Base-by-base conservation (phyloP, 2,797 vertebrate species). In the Tenualosa thibaudeaui region DNA sequence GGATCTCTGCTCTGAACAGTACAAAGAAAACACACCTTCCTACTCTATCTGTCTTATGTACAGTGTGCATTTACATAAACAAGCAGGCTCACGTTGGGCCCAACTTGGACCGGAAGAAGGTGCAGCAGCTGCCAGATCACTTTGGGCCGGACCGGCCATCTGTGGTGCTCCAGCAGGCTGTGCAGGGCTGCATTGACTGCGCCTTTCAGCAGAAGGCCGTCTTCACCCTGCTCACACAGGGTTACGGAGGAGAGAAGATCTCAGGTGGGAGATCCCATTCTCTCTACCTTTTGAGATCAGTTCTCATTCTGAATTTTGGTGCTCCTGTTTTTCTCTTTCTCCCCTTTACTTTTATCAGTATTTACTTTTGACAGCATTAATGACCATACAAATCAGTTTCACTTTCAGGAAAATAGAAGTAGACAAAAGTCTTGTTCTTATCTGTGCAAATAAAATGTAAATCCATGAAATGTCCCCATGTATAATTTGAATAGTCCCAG, bases 41-140 rank as follows among this genome's bases (percentile, higher is more conserved):
- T 22, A 22, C 71, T 22, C 40, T 46, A 9, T 78, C 43, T 6
- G 2, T 46, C 71, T 46, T n/a, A 9, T 78, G 71, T 22, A 24
- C 94, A 99, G 97, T 98, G 85, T 97, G 97, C 91, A 97, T 99
- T 92, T 98, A 98, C 71, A 94, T 99, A 94, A 98, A 99, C 94
- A 98, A 98, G 50, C 96, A 96, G 90, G 97, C 94, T 0, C 95
- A 96, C 50, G 93, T 95, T 0, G 97, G 98, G 78, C 97, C 97
- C 0, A 98, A 97, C 93, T 95, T 98, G 37, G 97, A 98, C 93
- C 94, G 96, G 88, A 97, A 96, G 90, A 98, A 97, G 91, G 95
- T 98, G 90, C 97, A 97, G 92, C 97, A 97, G 90, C 97, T 99
- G 17, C 97, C 97, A 0, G 97, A 97, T 81, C 97, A 96, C 92